A percentile compares a stretch with the other conserved stretches of the same genome.
These are phyloP conservation scores for Paraplagusia blochii DNA, from an alignment of 2,113 vertebrate genomes.

Conservation along the genomic window DNA sequence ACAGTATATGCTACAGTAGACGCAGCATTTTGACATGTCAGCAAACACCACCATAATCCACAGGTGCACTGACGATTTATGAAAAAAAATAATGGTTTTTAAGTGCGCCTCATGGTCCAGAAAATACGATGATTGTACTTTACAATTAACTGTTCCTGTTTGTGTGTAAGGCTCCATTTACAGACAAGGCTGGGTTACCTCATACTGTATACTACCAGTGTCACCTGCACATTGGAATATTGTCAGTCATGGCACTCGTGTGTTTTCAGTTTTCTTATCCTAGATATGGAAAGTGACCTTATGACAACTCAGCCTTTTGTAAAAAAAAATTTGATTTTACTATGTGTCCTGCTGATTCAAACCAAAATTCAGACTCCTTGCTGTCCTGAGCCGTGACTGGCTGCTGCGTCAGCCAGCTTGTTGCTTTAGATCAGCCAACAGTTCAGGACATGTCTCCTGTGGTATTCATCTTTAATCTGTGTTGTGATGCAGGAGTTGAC, in stretches of 20 bases:
- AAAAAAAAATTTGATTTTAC: not conserved
- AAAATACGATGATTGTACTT: too few species aligned
- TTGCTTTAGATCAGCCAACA: constrained; percentile 4
- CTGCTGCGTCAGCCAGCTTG: constrained; percentile 14
- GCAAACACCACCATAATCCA: too few species aligned
- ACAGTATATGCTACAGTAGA: too few species aligned
- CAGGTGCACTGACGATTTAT: too few species aligned
- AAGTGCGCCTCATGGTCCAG: too few species aligned
- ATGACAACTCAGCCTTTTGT: constrained; percentile 62
- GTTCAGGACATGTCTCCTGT: constrained; percentile 31
- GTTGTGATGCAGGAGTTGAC: constrained; percentile 23
- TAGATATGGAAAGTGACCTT: constrained; percentile 74
- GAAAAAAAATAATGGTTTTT: too few species aligned
- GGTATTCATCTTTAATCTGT: constrained; percentile 27
- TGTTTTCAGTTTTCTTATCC: constrained; percentile 51
- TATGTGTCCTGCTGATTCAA: constrained; percentile 19
- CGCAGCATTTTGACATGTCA: too few species aligned
- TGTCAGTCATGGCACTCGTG: constrained; percentile 22
- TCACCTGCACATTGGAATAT: constrained; percentile 28
- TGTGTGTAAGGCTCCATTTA: constrained; percentile 50
- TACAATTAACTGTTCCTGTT: constrained; percentile 48
- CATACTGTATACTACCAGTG: not conserved
- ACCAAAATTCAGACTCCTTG: constrained; percentile 27
- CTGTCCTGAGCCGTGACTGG: constrained; percentile 9
- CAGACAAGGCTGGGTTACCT: constrained; percentile 49